Percentiles rank a stretch among this genome's conserved stretches.
Conservation (phyloP, 1,140 invertebrate genomes). For the Thaumatotibia leucotreta region DNA sequence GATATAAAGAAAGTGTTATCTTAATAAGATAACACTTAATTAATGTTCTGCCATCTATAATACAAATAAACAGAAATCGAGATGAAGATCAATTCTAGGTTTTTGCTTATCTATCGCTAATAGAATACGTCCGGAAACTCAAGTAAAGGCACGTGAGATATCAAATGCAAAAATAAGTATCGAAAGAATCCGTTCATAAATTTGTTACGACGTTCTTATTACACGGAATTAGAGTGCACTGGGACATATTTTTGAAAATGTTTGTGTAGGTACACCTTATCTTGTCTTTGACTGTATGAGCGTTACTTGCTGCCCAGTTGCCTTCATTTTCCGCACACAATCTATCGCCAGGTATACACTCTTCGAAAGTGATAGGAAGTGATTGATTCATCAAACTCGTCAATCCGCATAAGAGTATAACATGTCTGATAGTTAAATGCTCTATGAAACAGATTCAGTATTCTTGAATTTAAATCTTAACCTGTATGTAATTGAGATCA, state of each 20-base stretch:
- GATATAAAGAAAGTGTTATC: background rate
- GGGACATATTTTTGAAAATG: too few species aligned
- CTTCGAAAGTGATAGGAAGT: constrained; percentile 1
- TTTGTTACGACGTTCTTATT: too few species aligned
- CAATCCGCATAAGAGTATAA: background rate
- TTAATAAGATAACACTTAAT: background rate
- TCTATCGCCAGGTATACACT: too few species aligned
- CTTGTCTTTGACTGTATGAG: too few species aligned
- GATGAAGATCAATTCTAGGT: background rate
- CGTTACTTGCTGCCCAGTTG: too few species aligned
- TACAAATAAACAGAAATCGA: constrained; percentile 1
- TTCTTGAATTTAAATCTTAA: background rate
- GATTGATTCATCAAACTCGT: constrained; percentile 3
- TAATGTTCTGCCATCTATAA: background rate
- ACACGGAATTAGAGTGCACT: too few species aligned
- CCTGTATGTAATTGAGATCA: background rate
- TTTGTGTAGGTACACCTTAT: too few species aligned
- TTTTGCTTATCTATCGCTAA: background rate
- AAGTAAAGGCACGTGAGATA: too few species aligned
- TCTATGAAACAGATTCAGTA: background rate
- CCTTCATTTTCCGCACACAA: too few species aligned
- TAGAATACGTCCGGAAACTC: too few species aligned
- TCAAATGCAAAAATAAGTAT: too few species aligned
- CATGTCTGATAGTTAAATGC: background rate
- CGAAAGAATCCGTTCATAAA: too few species aligned